Conservation (phyloP, 2,888 invertebrate genomes). For the Microdon myrmicae region DNA sequence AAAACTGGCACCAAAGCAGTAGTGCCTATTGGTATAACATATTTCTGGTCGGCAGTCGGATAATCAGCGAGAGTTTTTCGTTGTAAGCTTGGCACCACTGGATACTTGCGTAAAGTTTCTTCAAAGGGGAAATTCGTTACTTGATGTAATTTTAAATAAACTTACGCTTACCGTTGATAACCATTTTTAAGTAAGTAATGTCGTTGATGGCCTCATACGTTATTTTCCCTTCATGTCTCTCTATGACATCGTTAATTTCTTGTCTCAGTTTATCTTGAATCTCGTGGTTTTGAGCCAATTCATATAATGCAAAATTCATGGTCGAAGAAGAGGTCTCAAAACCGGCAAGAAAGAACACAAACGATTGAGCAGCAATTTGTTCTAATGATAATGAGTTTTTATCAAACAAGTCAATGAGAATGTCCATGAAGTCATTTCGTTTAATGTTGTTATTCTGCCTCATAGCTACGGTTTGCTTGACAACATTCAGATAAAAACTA, state of each 20-base stretch:
- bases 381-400: conserved; percentile 64
- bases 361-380: conserved; percentile 69
- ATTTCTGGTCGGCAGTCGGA: conserved; percentile 56
- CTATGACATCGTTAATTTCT: conserved; percentile 65
- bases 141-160: neutral
- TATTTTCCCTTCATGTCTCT: conserved; percentile 62
- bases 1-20: conserved; percentile 60
- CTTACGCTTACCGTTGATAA: conserved; percentile 64
- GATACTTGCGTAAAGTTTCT: conserved; percentile 68
- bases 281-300: conserved; percentile 67
- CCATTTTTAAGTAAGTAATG: conserved; percentile 68
- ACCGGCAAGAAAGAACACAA: conserved; percentile 70
- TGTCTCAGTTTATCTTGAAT: conserved; percentile 66
- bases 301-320: conserved; percentile 68
- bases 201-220: conserved; percentile 68
- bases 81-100: conserved; percentile 62
- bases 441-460: conserved; percentile 55
- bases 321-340: conserved; percentile 70
- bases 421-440: conserved; percentile 58
- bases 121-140: neutral
- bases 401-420: conserved; percentile 61
- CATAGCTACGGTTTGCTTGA: conserved; percentile 55
- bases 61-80: conserved; percentile 61
- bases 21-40: conserved; percentile 60
- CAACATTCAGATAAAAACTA: conserved; percentile 55